Evolutionary conservation across 2,888 invertebrate genomes (phyloP).

Genomic region (Nasonia oneida): DNA sequence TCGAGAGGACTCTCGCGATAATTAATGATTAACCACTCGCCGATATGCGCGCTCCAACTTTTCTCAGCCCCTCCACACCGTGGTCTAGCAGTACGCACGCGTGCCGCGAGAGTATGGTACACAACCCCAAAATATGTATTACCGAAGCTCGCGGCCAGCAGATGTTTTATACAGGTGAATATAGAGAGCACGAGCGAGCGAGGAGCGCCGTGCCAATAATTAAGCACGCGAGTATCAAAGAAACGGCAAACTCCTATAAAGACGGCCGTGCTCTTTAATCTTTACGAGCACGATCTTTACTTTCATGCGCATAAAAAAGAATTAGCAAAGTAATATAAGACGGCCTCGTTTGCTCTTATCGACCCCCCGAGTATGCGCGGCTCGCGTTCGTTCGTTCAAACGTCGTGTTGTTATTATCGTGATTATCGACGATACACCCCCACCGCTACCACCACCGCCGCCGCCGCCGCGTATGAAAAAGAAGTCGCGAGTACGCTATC

Average conservation of each 20-base stretch:
- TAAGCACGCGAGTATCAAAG: constrained; percentile 60
- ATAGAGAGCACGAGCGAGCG: neutral
- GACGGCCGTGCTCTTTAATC: constrained; percentile 59
- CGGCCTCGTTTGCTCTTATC: constrained; percentile 62
- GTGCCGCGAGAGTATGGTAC: neutral
- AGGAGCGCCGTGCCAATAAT: constrained; percentile 49
- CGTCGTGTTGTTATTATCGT: constrained; percentile 61
- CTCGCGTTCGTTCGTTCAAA: constrained; percentile 48
- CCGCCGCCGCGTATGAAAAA: constrained; percentile 14
- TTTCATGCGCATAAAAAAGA: constrained; percentile 60
- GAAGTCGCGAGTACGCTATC: constrained; percentile 44
- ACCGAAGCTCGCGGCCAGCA: constrained; percentile 16
- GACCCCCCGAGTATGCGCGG: constrained; percentile 31
- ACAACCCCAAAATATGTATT: constrained; percentile 33
- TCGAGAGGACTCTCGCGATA: constrained; percentile 40
- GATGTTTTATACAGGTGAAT: neutral
- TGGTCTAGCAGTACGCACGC: neutral
- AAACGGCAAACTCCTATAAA: constrained; percentile 59
- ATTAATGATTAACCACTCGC: constrained; percentile 58
- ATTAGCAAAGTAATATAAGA: constrained; percentile 62
- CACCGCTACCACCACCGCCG: neutral
- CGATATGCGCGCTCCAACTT: constrained; percentile 33
- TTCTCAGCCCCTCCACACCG: neutral
- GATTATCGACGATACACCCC: constrained; percentile 60
- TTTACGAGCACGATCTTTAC: constrained; percentile 59